A percentile compares a stretch with the other conserved stretches of the same genome.
Conservation (phyloP, 2,113 vertebrate genomes). For the Sturnus vulgaris region DNA sequence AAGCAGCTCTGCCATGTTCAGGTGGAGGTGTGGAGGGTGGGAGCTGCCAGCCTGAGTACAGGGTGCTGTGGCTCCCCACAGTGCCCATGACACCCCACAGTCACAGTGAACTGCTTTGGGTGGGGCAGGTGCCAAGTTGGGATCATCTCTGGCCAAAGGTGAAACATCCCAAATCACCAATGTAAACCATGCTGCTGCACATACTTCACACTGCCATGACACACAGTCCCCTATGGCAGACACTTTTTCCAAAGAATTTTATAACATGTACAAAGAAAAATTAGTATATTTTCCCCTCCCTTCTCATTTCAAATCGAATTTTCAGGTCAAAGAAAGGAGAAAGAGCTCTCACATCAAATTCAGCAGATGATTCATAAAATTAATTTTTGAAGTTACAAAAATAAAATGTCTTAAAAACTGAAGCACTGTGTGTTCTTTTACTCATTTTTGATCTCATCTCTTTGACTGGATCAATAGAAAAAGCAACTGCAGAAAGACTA, state of each 20-base stretch:
- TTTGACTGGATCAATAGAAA: neutral
- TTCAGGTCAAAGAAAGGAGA: neutral
- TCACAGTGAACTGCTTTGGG: neutral
- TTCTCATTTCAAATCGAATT: neutral
- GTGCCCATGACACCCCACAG: accelerated
- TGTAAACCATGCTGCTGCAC: neutral
- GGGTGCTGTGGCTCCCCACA: accelerated
- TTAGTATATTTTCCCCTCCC: neutral
- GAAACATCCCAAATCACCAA: accelerated
- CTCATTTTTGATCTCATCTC: neutral
- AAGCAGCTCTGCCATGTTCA: neutral
- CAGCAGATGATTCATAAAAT: neutral
- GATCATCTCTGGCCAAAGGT: neutral
- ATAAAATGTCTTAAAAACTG: neutral
- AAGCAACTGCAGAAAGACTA: neutral
- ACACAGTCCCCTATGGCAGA: neutral
- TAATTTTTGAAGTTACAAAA: neutral
- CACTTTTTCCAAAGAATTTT: neutral
- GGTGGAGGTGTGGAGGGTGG: neutral
- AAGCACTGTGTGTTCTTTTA: neutral
- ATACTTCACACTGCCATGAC: accelerated
- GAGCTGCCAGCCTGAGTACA: neutral
- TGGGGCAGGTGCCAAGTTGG: neutral
- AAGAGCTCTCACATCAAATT: neutral
- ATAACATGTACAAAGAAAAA: neutral